Conservation (phyloP, 2,797 vertebrate species). For the Uromys caudimaculatus region DNA sequence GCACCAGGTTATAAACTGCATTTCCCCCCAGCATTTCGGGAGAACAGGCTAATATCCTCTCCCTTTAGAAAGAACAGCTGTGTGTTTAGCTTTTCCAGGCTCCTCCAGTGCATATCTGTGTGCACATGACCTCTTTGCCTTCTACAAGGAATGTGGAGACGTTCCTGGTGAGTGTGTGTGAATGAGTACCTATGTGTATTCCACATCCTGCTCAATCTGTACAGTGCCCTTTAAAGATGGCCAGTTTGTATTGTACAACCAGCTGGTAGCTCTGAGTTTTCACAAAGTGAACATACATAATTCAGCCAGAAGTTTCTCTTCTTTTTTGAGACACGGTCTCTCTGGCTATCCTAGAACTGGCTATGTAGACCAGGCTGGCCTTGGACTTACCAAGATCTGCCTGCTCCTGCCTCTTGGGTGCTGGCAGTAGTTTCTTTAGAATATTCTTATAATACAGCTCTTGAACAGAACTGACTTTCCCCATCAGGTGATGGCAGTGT, state of each 20-base stretch:
- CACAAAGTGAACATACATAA: neutral
- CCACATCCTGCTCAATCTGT: no score
- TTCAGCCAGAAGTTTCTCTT: neutral
- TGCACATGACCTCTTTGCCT: neutral
- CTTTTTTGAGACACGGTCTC: neutral
- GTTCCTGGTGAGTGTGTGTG: neutral
- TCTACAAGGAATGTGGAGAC: neutral
- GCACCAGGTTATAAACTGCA: neutral
- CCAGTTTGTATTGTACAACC: neutral
- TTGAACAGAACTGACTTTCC: constrained; percentile 7
- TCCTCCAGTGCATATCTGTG: neutral
- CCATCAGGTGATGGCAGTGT: neutral
- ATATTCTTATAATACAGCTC: neutral
- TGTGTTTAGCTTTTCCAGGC: neutral
- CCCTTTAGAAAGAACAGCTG: neutral
- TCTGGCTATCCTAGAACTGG: neutral
- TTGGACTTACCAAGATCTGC: neutral
- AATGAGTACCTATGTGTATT: neutral
- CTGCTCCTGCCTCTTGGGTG: neutral
- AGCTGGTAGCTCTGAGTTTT: neutral
- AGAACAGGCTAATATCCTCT: neutral
- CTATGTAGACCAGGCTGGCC: neutral
- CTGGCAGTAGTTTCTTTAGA: constrained; percentile 5
- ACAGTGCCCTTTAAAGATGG: neutral
- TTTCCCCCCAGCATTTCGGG: neutral